Evolutionary conservation across 1,140 invertebrate species (phyloP), one percentile per base, ranked within the genome.

Genomic region (Pomacea maculata): DNA sequence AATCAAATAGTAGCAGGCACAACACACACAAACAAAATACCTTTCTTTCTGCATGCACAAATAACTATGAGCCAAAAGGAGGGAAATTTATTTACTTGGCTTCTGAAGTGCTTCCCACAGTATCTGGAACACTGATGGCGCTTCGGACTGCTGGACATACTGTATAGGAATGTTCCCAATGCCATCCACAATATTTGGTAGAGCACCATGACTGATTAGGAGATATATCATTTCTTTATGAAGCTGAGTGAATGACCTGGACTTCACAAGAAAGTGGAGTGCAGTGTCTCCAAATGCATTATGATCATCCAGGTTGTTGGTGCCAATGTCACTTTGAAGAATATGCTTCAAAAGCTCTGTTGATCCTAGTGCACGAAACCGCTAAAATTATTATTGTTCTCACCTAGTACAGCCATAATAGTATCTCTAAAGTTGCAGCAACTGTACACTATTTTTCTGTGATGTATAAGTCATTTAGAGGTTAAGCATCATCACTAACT

Each of bases 221-320:
- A 84, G 80, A 15, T 77, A 25, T 8, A 83, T 61, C 25, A 82
- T 70, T 52, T 85, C 83, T 52, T 80, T 80, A 2, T 84, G 67
- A 0, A 83, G 75, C 0, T 54, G 34, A 55, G 75, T 81, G 25
- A 75, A 63, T 45, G 74, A 75, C 9, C 77, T 72, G 34, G 81
- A 81, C 55, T 83, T 82, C 17, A 82, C 83, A 0, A 85, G 64
- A 6, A 84, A 45, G 78, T 85, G 84, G 12, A 81, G 73, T 15
- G 83, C 79, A 8, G 83, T 75, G 75, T 75, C 80, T 6, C 81
- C 81, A 55, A 52, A 67, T 1, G 21, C 25, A 65, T 84, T 78
- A 10, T 77, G 65, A 5, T 64, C 77, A 68, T 77, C 75, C 11
- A 57, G 63, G 11, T 77, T 19, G 25, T 64, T 45, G 21, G 19